Evolutionary conservation across 1,140 invertebrate genomes (phyloP), one percentile per base, ranked within the genome.

Genomic region (Cataglyphis hispanica): DNA sequence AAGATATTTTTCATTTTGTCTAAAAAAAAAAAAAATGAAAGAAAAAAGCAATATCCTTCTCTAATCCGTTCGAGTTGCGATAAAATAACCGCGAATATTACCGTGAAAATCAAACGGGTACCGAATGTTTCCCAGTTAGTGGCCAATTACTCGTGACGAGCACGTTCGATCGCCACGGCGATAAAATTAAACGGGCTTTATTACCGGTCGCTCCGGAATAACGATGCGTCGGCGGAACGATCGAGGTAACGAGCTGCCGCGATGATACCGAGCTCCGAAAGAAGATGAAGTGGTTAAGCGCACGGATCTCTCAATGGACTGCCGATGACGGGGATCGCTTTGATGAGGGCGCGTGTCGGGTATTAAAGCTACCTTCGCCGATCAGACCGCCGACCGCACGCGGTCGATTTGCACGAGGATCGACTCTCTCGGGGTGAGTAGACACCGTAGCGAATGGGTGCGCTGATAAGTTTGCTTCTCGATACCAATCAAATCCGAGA

Each of bases 261-360:
- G 64, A 61, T 56, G 70, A 70, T 50, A 50, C 46, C 27, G 50
- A 11, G 31, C 84, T 75, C 63, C 88, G 43, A 90, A 77, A 80
- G 88, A 91, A 88, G 90, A 88, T 91, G 89, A 85, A 87, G 83
- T 75, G 86, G 86, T 92, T 92, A 92, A 92, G 87, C 83, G 63
- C 43, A 90, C 83, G 86, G 83, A 87, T 88, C 85, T 91, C 81
- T 91, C 81, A 91, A 91, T 90, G 85, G 74, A 64, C 76, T 75
- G 69, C 61, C 64, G 66, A 84, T 88, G 64, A 58, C 84, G 83
- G 85, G 70, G 86, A 89, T 87, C 88, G 85, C 91, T 92, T 92
- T 92, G 86, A 91, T 87, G 86, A 91, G 76, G 90, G 46, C 91
- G 90, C 91, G 91, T 93, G 92, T 76, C 91, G 78, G 76, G 84